Percentiles rank a stretch among this genome's conserved stretches.
Conservation (phyloP, 2,888 invertebrate genomes). For the Lasioglossum lativentre region DNA sequence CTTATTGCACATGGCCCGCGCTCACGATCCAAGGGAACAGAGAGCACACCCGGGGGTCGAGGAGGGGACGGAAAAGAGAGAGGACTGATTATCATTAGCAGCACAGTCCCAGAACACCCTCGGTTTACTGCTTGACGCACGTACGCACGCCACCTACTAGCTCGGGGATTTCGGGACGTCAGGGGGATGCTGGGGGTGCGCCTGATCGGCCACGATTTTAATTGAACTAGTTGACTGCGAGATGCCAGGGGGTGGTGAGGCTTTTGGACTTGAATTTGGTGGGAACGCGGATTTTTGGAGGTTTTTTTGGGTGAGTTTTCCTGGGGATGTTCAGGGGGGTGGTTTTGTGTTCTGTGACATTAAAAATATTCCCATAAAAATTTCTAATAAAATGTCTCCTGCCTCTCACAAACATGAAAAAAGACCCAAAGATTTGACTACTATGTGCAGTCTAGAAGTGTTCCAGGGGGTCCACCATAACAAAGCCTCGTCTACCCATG, state of each 20-base stretch:
- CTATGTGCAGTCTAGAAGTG: neutral
- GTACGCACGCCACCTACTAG: slow-evolving; percentile 64
- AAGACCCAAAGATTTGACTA: too few species aligned
- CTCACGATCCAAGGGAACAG: slow-evolving; percentile 66
- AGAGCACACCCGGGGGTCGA: slow-evolving; percentile 10
- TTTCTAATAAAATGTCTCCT: neutral
- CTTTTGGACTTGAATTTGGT: neutral
- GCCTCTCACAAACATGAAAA: neutral
- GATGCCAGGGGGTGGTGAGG: neutral
- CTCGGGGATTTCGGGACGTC: slow-evolving; percentile 47
- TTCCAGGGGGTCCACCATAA: neutral
- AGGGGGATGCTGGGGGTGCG: neutral
- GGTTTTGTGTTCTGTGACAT: too few species aligned
- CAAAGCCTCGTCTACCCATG: slow-evolving; percentile 14
- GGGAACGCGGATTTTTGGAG: neutral
- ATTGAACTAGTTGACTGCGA: slow-evolving; percentile 25
- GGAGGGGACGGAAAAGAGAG: slow-evolving; percentile 58
- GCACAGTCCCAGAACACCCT: slow-evolving; percentile 75
- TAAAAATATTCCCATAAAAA: too few species aligned
- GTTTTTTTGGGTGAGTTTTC: neutral
- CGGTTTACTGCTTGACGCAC: slow-evolving; percentile 63
- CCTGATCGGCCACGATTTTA: slow-evolving; percentile 23
- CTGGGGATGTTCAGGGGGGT: too few species aligned
- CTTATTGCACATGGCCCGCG: slow-evolving; percentile 84
- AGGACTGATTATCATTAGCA: slow-evolving; percentile 83